phyloP scores from a whole-genome alignment of 2,888 invertebrate species.

The Ariolimax columbianus region DNA sequence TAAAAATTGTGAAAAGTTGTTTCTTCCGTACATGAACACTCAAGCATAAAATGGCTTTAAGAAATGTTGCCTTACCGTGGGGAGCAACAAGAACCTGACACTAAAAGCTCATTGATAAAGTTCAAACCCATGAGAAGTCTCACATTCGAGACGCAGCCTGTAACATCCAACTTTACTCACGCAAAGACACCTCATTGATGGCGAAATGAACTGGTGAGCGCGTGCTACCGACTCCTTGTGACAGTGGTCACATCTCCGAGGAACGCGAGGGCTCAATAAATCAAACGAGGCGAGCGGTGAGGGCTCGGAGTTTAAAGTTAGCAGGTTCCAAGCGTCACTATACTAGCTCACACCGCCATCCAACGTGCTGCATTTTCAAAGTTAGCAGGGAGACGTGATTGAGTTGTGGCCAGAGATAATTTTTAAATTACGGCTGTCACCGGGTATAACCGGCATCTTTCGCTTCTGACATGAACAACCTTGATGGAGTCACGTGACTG shows the following conservation, averaged over 20 bases:
- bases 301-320: conserved; percentile 8
- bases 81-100: not conserved
- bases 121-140: not conserved
- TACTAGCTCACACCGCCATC: not conserved
- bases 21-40: too few relatives aligned
- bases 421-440: too few relatives aligned
- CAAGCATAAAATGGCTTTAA: too few relatives aligned
- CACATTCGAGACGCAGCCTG: not conserved
- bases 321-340: conserved; percentile 9
- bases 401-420: not conserved
- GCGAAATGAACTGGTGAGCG: not conserved
- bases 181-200: conserved; percentile 1
- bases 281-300: conserved; percentile 1
- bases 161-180: conserved; percentile 13
- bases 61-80: not conserved
- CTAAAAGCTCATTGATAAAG: not conserved
- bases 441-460: too few relatives aligned
- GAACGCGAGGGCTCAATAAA: conserved; percentile 26
- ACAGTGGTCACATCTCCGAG: conserved; percentile 29
- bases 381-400: not conserved
- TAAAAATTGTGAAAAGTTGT: too few relatives aligned
- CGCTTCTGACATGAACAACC: not conserved
- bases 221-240: not conserved
- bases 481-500: too few relatives aligned
- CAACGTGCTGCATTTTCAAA: not conserved